phyloP scores from a whole-genome alignment of 2,888 invertebrate species.

The Margaritifera margaritifera region DNA sequence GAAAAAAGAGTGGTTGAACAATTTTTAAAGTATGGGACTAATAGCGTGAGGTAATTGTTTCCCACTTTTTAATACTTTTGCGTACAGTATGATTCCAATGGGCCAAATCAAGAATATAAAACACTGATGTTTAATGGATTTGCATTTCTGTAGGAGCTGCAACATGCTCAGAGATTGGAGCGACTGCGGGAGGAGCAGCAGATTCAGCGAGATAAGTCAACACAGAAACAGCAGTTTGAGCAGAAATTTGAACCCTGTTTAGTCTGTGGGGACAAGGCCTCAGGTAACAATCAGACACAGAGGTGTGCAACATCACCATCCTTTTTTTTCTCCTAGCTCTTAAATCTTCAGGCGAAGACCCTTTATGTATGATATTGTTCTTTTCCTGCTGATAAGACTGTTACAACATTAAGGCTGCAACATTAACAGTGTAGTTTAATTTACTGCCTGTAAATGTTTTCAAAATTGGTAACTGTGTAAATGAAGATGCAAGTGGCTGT shows the following conservation, averaged over 20 bases:
- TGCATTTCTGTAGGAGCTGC: constrained; percentile 49
- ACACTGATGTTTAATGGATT: not conserved
- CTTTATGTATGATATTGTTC: too few species aligned
- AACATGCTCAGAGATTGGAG: constrained; percentile 61
- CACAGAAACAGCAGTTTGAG: constrained; percentile 62
- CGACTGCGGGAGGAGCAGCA: constrained; percentile 59
- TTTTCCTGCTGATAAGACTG: too few species aligned
- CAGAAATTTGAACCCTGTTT: constrained; percentile 85
- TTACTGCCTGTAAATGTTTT: too few species aligned
- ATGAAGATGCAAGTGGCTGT: too few species aligned
- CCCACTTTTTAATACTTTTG: not conserved
- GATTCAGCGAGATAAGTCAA: constrained; percentile 52
- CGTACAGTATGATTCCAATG: not conserved
- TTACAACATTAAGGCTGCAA: too few species aligned
- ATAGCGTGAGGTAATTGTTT: not conserved
- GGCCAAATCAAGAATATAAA: not conserved
- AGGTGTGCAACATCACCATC: not conserved
- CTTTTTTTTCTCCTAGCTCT: too few species aligned
- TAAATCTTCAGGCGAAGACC: too few species aligned
- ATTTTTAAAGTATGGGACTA: too few species aligned
- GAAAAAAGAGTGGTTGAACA: not conserved
- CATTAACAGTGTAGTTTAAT: too few species aligned
- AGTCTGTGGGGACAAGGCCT: constrained; percentile 96
- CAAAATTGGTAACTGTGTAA: too few species aligned
- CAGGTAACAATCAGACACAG: constrained; percentile 75